Percentiles rank a stretch among this genome's conserved stretches.
phyloP scores from a whole-genome alignment of 2,888 invertebrate genomes.

The Holacanthella duospinosa region DNA sequence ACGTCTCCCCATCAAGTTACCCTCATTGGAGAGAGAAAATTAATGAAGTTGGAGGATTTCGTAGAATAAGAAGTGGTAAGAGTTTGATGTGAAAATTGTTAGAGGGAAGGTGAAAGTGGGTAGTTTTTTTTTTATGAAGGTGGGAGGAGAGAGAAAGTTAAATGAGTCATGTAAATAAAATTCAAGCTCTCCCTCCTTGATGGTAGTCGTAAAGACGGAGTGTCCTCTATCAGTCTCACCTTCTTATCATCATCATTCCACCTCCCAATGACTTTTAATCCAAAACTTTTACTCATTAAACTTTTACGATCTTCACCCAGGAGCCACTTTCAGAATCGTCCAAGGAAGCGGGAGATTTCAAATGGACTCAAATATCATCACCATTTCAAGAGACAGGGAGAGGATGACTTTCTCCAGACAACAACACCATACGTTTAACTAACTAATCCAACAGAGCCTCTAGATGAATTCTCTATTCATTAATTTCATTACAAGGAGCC shows the following conservation, averaged over 20 bases:
- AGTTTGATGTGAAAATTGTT: background rate
- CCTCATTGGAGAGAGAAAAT: too few species aligned
- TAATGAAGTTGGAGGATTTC: too few species aligned
- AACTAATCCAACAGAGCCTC: background rate
- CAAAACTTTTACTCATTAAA: conserved; percentile 3
- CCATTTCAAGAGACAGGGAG: background rate
- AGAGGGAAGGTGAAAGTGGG: background rate
- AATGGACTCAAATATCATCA: background rate
- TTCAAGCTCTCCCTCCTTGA: background rate
- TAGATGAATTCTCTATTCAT: background rate
- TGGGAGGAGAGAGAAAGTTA: background rate
- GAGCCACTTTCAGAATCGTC: background rate
- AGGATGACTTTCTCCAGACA: background rate
- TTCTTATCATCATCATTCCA: conserved; percentile 4
- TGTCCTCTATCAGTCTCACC: background rate
- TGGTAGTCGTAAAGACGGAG: background rate
- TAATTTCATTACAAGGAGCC: background rate
- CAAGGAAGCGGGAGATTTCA: background rate
- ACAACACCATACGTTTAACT: background rate
- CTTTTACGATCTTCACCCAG: background rate
- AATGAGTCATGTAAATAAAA: conserved; percentile 5
- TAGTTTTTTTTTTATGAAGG: background rate
- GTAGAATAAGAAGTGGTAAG: too few species aligned
- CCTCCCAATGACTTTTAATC: conserved; percentile 1
- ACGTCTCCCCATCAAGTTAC: too few species aligned